These are phyloP conservation scores for Latrodectus geometricus DNA, from an alignment of 1,140 invertebrate genomes.

Conservation along the genomic window DNA sequence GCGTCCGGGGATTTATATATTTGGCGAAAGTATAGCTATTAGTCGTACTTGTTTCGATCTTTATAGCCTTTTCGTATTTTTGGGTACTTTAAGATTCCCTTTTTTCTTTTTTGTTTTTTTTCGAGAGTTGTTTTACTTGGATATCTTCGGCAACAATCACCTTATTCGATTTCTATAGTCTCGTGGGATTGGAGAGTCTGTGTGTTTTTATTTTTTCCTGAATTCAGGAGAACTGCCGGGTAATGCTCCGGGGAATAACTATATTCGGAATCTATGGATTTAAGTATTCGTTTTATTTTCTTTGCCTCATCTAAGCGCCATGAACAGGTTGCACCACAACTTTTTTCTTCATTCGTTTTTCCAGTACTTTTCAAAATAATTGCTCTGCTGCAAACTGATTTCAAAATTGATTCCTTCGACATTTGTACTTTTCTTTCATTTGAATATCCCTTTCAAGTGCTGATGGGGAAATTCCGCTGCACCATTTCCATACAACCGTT, in stretches of 20 bases:
- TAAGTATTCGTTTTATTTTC: conserved; percentile 50
- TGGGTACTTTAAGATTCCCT: conserved; percentile 50
- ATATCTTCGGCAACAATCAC: conserved; percentile 58
- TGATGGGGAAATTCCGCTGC: too few relatives aligned
- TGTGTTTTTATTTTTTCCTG: conserved; percentile 36
- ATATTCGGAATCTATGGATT: conserved; percentile 49
- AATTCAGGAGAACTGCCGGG: conserved; percentile 39
- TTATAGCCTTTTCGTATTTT: conserved; percentile 48
- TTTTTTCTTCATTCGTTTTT: background rate
- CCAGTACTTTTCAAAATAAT: conserved; percentile 34
- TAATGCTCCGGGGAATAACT: conserved; percentile 47
- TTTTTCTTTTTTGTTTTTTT: conserved; percentile 46
- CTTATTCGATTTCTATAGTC: conserved; percentile 58
- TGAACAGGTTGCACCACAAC: conserved; percentile 14
- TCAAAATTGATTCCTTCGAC: conserved; percentile 2
- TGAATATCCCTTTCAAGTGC: background rate
- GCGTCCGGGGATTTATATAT: conserved; percentile 53
- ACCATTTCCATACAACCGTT: too few relatives aligned
- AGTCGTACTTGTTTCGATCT: conserved; percentile 54
- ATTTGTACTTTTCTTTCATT: background rate
- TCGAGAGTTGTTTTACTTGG: conserved; percentile 20
- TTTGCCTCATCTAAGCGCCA: background rate
- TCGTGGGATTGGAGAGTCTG: conserved; percentile 27
- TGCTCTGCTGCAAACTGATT: conserved; percentile 29
- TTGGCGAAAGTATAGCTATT: conserved; percentile 57